Evolutionary conservation across 1,140 invertebrate genomes (phyloP).

Genomic region (Papilio machaon): DNA sequence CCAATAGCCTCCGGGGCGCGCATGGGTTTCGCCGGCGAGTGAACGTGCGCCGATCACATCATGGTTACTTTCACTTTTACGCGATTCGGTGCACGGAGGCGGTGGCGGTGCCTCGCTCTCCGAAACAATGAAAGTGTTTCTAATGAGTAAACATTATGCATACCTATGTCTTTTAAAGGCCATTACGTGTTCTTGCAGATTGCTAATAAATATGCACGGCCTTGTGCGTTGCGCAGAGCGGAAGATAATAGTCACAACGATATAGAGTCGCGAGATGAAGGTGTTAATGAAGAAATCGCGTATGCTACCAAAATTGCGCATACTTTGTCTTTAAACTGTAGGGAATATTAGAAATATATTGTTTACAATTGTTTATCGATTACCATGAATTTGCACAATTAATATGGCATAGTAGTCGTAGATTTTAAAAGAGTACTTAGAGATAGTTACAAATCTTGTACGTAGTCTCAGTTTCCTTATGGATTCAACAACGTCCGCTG

Average conservation of each 20-base stretch:
- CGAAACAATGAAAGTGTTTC: constrained; percentile 71
- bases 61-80: constrained; percentile 73
- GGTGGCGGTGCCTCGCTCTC: constrained; percentile 52
- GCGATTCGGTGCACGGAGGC: constrained; percentile 63
- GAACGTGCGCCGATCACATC: constrained; percentile 62
- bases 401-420: background rate
- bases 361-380: background rate
- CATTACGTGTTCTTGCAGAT: constrained; percentile 19
- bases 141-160: constrained; percentile 51
- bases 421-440: background rate
- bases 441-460: background rate
- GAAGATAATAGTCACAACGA: constrained; percentile 18
- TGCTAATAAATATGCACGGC: constrained; percentile 22
- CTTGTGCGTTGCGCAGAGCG: background rate
- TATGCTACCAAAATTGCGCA: background rate
- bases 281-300: constrained; percentile 7
- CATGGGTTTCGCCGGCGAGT: constrained; percentile 37
- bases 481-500: constrained; percentile 34
- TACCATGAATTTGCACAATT: background rate
- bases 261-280: constrained; percentile 19
- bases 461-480: constrained; percentile 9
- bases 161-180: constrained; percentile 32
- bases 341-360: no score
- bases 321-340: background rate
- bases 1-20: constrained; percentile 4